A percentile compares a stretch with the other conserved stretches of the same genome.
Conservation (phyloP, 2,888 invertebrate genomes). For the Epirrhoe tristata region DNA sequence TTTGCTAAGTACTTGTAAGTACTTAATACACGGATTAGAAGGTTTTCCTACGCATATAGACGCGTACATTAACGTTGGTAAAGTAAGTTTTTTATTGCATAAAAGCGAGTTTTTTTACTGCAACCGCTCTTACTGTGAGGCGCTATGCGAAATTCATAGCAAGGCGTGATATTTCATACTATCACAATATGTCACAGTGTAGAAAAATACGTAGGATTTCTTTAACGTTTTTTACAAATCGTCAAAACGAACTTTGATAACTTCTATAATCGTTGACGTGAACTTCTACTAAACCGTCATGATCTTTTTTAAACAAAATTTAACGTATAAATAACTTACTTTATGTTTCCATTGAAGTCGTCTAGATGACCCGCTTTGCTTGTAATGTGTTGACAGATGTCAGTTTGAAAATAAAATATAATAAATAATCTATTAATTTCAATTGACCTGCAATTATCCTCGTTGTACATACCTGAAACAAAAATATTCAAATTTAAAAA, state of each 20-base stretch:
- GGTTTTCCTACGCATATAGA: not conserved
- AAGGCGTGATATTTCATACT: constrained; percentile 35
- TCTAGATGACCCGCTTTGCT: too few species aligned
- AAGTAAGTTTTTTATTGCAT: not conserved
- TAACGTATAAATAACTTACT: too few species aligned
- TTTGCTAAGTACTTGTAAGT: not conserved
- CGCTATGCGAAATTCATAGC: not conserved
- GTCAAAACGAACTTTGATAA: too few species aligned
- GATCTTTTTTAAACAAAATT: too few species aligned
- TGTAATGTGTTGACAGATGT: too few species aligned
- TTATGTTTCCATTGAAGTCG: too few species aligned
- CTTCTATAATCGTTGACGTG: too few species aligned
- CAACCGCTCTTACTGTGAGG: not conserved
- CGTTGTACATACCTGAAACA: constrained; percentile 35
- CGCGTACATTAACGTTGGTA: not conserved
- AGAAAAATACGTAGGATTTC: constrained; percentile 7
- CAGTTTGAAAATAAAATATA: too few species aligned
- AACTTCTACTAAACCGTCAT: too few species aligned
- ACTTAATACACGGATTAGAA: not conserved
- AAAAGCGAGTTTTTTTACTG: not conserved
- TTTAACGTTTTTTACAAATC: not conserved
- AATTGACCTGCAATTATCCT: not conserved
- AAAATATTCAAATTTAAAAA: constrained; percentile 6
- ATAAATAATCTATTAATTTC: too few species aligned
- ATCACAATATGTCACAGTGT: constrained; percentile 36